Conservation (phyloP, 2,113 vertebrate species). For the Gopherus flavomarginatus region DNA sequence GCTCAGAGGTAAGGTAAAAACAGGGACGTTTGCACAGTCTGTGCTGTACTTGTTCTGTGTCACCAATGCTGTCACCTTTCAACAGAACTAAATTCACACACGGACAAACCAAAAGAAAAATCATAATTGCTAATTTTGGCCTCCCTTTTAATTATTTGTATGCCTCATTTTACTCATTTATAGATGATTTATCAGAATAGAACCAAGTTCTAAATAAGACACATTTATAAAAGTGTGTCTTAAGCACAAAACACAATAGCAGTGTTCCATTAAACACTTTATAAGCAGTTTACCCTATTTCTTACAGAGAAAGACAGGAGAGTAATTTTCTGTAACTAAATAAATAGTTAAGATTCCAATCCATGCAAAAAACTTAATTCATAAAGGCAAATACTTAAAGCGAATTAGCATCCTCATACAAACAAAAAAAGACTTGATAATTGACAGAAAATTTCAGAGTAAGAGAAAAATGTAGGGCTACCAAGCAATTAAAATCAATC, state of each 20-base stretch:
- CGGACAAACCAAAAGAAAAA: background rate
- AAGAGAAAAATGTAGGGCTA: background rate
- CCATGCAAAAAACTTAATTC: background rate
- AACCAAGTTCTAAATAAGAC: conserved; percentile 24
- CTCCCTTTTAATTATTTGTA: background rate
- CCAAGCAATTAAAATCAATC: no score
- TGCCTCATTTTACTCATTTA: rapidly evolving
- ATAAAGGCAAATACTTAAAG: background rate
- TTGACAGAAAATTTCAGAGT: no score
- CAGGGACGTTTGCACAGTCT: background rate
- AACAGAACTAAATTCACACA: rapidly evolving
- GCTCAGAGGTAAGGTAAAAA: background rate
- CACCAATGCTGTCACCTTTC: background rate
- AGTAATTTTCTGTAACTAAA: background rate
- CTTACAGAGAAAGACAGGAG: background rate
- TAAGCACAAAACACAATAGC: background rate
- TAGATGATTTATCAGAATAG: background rate
- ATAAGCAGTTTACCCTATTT: background rate
- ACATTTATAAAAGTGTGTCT: background rate
- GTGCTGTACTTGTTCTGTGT: background rate
- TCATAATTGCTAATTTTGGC: background rate
- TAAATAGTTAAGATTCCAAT: background rate
- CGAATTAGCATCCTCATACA: background rate
- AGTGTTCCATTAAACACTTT: background rate
- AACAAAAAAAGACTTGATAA: no score